Evolutionary conservation across 2,888 invertebrate genomes (phyloP).

Genomic region (Plebejus argus): DNA sequence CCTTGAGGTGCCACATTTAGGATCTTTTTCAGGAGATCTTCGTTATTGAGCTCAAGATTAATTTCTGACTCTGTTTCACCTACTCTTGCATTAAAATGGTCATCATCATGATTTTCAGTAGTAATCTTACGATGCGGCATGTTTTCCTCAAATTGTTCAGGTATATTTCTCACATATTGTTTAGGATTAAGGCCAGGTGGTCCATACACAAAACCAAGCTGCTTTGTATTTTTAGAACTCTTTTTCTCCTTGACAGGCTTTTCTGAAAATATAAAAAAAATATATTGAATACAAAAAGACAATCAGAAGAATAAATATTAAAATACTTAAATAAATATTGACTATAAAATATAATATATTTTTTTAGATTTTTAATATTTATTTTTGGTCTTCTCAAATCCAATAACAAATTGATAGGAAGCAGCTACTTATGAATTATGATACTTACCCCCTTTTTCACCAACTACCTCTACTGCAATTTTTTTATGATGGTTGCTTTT

Average conservation of each 20-base stretch:
- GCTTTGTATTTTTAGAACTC: conserved; percentile 34
- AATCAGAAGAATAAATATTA: neutral
- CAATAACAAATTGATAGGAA: no score
- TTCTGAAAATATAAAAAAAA: conserved; percentile 7
- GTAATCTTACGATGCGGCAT: neutral
- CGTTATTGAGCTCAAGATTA: conserved; percentile 22
- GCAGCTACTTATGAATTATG: no score
- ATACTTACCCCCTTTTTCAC: neutral
- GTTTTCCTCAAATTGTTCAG: neutral
- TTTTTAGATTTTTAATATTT: neutral
- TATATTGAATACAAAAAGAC: neutral
- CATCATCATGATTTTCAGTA: neutral
- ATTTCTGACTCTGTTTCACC: conserved; percentile 30
- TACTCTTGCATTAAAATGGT: neutral
- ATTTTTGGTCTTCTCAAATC: no score
- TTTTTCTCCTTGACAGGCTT: neutral
- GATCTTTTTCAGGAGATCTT: conserved; percentile 15
- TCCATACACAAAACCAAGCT: conserved; percentile 47
- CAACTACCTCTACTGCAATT: neutral
- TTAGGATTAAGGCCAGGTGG: conserved; percentile 48
- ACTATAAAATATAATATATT: neutral
- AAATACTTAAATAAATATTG: no score
- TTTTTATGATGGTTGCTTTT: neutral
- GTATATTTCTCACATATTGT: conserved; percentile 30
- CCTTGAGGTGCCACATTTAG: neutral